These are phyloP conservation scores for Helogale parvula DNA, from an alignment of 2,113 vertebrate genomes.

Conservation along the genomic window DNA sequence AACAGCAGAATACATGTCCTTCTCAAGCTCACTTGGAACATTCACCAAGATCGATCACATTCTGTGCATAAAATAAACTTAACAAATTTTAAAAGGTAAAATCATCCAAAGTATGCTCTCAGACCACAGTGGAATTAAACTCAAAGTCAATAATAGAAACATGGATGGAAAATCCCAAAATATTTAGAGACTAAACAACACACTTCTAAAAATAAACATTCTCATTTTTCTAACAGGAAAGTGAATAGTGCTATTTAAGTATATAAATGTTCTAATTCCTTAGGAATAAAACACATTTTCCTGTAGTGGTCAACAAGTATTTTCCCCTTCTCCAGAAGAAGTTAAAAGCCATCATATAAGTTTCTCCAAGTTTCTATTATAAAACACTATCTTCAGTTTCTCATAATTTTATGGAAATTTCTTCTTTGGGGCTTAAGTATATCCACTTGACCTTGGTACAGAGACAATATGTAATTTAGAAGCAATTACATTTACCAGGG, in stretches of 20 bases:
- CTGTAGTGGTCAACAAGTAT: background rate
- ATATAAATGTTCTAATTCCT: conserved; percentile 23
- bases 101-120: background rate
- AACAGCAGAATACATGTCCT: conserved; percentile 35
- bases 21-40: background rate
- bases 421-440: conserved; percentile 54
- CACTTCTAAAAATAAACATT: conserved; percentile 44
- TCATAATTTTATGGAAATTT: conserved; percentile 63
- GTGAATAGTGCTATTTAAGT: conserved; percentile 9
- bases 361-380: conserved; percentile 12
- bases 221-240: conserved; percentile 28
- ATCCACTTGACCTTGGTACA: conserved; percentile 50
- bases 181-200: conserved; percentile 6
- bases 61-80: conserved; percentile 31
- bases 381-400: conserved; percentile 58
- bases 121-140: background rate
- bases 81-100: conserved; percentile 20
- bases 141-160: conserved; percentile 4
- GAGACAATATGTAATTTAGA: conserved; percentile 48
- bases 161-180: background rate
- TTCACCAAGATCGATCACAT: background rate
- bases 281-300: conserved; percentile 42
- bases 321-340: conserved; percentile 33
- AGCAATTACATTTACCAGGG: conserved; percentile 1
- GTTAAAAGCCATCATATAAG: conserved; percentile 50